Evolutionary conservation across 2,113 vertebrate genomes (phyloP), one percentile per base, ranked within the genome.

Genomic region (Peromyscus polionotus): DNA sequence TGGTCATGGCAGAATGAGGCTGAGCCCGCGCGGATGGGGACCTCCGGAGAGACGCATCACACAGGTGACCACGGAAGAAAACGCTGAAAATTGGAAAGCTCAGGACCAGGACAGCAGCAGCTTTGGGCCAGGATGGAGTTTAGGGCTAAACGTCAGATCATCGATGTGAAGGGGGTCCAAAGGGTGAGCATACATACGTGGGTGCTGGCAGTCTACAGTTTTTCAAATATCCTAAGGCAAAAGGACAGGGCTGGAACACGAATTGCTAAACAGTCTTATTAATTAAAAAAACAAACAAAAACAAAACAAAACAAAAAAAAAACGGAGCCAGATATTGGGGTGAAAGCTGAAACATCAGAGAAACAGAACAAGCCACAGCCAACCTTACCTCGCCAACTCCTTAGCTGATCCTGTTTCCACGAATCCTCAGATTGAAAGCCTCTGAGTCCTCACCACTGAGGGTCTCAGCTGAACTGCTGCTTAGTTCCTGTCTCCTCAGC

Each of bases 1-100:
- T 7, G 36, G 98, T 98, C 98, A 59, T 98, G 98, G 98, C 98
- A 99, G 99, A 99, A 99, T 98, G 98, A 99, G 99, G 99, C 98
- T 99, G 98, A 98, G 98, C 96, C 97, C 95, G 94, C 95, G 94
- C 97, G 0, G 70, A 98, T 94, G 96, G 85, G 7, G 97, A 97
- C 96, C 97, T 98, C 97, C 75, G 90, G 97, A 97, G 84, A 95
- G 98, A 98, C 54, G 73, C 68, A 97, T 96, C 97, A 93, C 93
- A 98, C 81, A 95, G 98, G 97, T 97, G 98, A 97, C 97, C 88
- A 90, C 0, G 19, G 91, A 98, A 98, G 96, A 65, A 98, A 97
- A 97, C 91, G 93, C 96, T 96, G 79, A 89, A 93, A 93, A 88
- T 75, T 98, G 97, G 96, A 81, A 97, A 83, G 94, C 80, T 39